Evolutionary conservation across 2,888 invertebrate genomes (phyloP).

Genomic region (Mesorhabditis belari): DNA sequence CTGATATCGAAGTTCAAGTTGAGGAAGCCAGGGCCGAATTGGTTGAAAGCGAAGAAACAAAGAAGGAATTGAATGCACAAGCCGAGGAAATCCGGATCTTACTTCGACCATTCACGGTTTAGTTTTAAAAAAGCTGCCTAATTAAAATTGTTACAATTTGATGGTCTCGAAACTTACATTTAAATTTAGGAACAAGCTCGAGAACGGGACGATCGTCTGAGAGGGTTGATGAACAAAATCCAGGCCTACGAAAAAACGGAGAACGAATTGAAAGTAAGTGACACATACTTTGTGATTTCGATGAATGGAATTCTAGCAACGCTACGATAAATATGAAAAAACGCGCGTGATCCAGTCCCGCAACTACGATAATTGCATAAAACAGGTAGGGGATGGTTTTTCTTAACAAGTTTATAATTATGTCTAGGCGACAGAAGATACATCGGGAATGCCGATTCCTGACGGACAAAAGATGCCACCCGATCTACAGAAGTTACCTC

Average conservation of each 20-base stretch:
- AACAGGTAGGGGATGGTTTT: background rate
- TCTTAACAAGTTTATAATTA: background rate
- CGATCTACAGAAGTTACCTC: constrained; percentile 8
- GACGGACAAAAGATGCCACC: constrained; percentile 14
- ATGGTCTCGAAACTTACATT: no score
- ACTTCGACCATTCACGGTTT: no score
- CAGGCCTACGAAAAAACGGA: constrained; percentile 5
- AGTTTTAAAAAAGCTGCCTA: no score
- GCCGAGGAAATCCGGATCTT: no score
- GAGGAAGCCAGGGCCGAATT: no score
- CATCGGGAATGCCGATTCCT: constrained; percentile 6
- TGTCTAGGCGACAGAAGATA: background rate
- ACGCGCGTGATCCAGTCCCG: background rate
- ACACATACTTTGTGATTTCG: background rate
- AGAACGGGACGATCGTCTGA: no score
- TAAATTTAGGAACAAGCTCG: no score
- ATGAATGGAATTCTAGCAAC: background rate
- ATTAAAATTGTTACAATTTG: no score
- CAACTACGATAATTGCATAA: background rate
- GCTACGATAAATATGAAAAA: background rate
- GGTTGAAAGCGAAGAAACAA: no score
- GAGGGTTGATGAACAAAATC: no score
- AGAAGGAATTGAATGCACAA: no score
- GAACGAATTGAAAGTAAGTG: background rate
- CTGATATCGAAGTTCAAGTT: no score